Evolutionary conservation across 2,113 vertebrate species (phyloP), one percentile per base, ranked within the genome.

Genomic region (Garra rufa): DNA sequence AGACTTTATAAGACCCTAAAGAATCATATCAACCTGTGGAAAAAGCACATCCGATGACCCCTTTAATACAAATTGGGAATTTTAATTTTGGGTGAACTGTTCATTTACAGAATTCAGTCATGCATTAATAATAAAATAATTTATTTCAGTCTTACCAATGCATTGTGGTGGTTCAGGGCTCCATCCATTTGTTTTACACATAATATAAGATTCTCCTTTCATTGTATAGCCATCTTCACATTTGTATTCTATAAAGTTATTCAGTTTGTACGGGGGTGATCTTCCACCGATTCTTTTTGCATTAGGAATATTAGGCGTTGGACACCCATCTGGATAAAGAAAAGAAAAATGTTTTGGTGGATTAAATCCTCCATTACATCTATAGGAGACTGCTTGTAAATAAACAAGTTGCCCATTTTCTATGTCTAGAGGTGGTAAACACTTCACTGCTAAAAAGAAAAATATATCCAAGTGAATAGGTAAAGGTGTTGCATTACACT

Each of bases 281-380:
- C 67, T 82, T 38, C 91, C 88, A 0, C 0, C 1, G 0, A 0
- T 0, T 26, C 8, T 41, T 0, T 0, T 1, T 6, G 6, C 44
- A 21, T 89, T 30, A 0, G 0, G 0, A 28, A 91, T 21, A 0
- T 0, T 0, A 0, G 76, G 86, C 0, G 30, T 38, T 0, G 0
- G 0, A 85, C 93, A 93, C 61, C 91, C 82, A 6, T 0, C 91
- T 94, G 78, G 19, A 81, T 44, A 43, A 69, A 4, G 41, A 19
- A 83, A 43, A 30, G 1, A 6, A 24, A 82, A 59, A 26, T 57
- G 26, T 76, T 15, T 6, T n/a, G n/a, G n/a, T n/a, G n/a, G n/a
- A n/a, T n/a, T n/a, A n/a, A n/a, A n/a, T n/a, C n/a, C n/a, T n/a
- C n/a, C n/a, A n/a, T n/a, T n/a, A n/a, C n/a, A n/a, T n/a, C n/a